These are phyloP conservation scores for Pygoscelis adeliae DNA, from an alignment of 2,113 vertebrate genomes.

Conservation along the genomic window DNA sequence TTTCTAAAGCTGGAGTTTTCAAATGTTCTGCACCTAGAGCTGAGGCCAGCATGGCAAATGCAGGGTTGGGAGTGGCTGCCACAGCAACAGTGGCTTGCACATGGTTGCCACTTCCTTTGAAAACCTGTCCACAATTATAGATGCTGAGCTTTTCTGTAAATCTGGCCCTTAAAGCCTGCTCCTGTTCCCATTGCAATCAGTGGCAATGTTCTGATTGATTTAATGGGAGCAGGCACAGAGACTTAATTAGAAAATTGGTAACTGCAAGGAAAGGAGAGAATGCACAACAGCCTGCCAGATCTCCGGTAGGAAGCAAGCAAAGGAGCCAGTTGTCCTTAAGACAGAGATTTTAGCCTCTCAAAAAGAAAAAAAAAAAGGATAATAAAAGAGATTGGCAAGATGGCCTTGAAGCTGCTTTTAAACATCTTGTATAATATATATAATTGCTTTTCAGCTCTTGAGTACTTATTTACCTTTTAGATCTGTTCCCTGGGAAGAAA, in stretches of 20 bases:
- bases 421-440: background rate
- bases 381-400: background rate
- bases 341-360: background rate
- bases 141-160: background rate
- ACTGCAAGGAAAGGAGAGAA: slow-evolving; percentile 17
- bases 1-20: background rate
- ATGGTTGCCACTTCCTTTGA: background rate
- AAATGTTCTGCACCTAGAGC: background rate
- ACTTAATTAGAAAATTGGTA: slow-evolving; percentile 55
- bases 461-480: background rate
- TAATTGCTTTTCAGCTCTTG: slow-evolving; percentile 23
- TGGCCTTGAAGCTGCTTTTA: background rate
- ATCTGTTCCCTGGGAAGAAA: background rate
- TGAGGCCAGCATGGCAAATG: background rate
- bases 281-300: background rate
- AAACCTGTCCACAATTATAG: background rate
- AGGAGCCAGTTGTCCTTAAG: background rate
- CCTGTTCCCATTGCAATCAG: background rate
- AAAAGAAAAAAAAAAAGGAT: background rate
- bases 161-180: background rate
- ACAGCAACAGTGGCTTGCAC: background rate
- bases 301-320: background rate
- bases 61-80: background rate
- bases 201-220: background rate
- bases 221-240: slow-evolving; percentile 12